Conservation (phyloP, 2,888 invertebrate genomes). For the Zelleria hepariella region DNA sequence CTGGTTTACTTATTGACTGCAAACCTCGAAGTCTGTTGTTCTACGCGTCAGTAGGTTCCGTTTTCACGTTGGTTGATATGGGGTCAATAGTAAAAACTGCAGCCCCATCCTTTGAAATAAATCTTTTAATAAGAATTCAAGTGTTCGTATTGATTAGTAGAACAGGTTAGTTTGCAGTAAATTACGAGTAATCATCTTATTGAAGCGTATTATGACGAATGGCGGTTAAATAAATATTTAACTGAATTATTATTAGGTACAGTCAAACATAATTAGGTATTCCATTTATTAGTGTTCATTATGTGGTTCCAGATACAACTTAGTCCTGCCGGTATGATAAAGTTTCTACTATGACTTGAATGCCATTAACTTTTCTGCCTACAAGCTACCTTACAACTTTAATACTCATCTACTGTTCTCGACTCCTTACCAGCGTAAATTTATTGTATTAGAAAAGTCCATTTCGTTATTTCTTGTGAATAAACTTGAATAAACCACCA, state of each 20-base stretch:
- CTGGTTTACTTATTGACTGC: too few species aligned
- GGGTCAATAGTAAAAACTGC: too few species aligned
- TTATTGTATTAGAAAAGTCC: slow-evolving; percentile 1
- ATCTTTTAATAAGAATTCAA: too few species aligned
- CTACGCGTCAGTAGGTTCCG: too few species aligned
- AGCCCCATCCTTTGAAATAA: too few species aligned
- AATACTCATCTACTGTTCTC: slow-evolving; percentile 4
- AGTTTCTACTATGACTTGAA: neutral
- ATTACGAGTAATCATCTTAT: too few species aligned
- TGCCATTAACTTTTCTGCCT: neutral
- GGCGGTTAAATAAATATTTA: neutral
- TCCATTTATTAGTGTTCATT: neutral
- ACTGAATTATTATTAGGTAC: slow-evolving; percentile 1
- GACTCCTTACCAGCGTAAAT: slow-evolving; percentile 1
- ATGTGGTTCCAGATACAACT: neutral
- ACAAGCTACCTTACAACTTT: neutral
- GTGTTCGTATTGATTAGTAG: too few species aligned
- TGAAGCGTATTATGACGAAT: too few species aligned
- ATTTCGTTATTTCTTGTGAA: slow-evolving; percentile 1
- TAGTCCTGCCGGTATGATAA: neutral
- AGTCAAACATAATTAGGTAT: slow-evolving; percentile 10
- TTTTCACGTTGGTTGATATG: too few species aligned
- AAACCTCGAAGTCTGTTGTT: too few species aligned
- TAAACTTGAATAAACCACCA: slow-evolving; percentile 34
- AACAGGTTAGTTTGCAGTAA: too few species aligned